Base-by-base conservation (phyloP, 2,888 invertebrate species). In the Pristionchus entomophagus region DNA sequence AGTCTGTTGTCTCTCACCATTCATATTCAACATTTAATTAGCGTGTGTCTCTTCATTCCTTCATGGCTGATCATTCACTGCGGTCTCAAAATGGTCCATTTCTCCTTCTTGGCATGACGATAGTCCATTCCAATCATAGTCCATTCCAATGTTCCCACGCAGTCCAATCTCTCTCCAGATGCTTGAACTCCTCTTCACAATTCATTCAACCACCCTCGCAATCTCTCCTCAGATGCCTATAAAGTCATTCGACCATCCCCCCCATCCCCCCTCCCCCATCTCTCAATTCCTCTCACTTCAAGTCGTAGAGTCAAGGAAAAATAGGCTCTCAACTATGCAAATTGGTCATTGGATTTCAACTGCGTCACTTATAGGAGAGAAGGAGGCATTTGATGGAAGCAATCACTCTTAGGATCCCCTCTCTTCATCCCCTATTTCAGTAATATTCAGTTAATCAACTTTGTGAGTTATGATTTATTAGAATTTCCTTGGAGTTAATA, bases 271-370 rank as follows among this genome's bases (percentile, higher is more conserved):
- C 32, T 35, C 69, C 62, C 32, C 62, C 32, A 6, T 32, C 29
- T 32, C 32, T 69, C 69, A 38, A 29, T 38, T 69, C 69, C 38
- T 32, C 32, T 38, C 32, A 69, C 69, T 69, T 69, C 32, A n/a
- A 69, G 69, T 69, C 69, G 69, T 19, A 69, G 38, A 38, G 69
- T 69, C 17, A 38, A 35, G 38, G 69, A 69, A 69, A 69, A 69
- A 69, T 69, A 69, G 69, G 35, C 69, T 35, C 69, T 69, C n/a
- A 69, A 38, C 69, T 69, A 69, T 69, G 69, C 69, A 69, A 69
- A 69, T 69, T 69, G 69, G 38, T n/a, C 41, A 69, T 38, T 38
- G 69, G 41, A 35, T 38, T 38, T 38, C 12, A 32, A 32, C 29
- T 38, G 69, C 69, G 41, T 69, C 69, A 69, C 38, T 38, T 69